Conservation (phyloP, 2,888 invertebrate species). For the Epinotia brunnichana region DNA sequence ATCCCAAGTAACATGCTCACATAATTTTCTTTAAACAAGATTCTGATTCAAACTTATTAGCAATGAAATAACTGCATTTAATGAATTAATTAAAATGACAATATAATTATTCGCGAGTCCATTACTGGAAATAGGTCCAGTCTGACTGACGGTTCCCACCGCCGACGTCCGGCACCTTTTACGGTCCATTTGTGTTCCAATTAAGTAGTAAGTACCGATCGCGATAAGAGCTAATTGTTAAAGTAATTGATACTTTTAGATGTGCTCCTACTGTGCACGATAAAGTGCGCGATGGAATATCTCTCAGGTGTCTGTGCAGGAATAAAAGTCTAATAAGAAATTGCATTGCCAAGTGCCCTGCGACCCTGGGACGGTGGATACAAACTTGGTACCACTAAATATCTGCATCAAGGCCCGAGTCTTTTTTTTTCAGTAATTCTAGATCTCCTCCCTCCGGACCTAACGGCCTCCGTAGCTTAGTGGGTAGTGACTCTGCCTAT, state of each 20-base stretch:
- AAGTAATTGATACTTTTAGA: slow-evolving; percentile 61
- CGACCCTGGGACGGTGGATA: too few species aligned
- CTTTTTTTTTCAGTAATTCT: too few species aligned
- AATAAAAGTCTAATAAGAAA: slow-evolving; percentile 2
- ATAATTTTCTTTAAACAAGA: not conserved
- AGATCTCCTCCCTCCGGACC: too few species aligned
- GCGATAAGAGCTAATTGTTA: slow-evolving; percentile 60
- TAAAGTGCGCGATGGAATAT: not conserved
- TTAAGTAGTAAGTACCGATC: slow-evolving; percentile 69
- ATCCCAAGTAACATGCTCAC: not conserved
- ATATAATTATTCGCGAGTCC: slow-evolving; percentile 63
- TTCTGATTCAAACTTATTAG: not conserved
- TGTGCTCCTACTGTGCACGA: slow-evolving; percentile 52
- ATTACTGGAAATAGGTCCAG: slow-evolving; percentile 60
- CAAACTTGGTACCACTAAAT: too few species aligned
- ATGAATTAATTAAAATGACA: slow-evolving; percentile 70
- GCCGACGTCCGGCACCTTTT: slow-evolving; percentile 45
- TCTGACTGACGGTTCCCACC: slow-evolving; percentile 28
- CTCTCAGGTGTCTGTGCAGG: not conserved
- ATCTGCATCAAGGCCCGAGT: too few species aligned
- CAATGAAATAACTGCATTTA: not conserved
- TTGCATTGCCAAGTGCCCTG: not conserved
- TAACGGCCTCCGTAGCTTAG: too few species aligned
- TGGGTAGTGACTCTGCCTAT: too few species aligned
- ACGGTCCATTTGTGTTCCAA: slow-evolving; percentile 70